Evolutionary conservation across 2,797 vertebrate species (phyloP), one percentile per base, ranked within the genome.

Genomic region (Melanotaenia nigrans): DNA sequence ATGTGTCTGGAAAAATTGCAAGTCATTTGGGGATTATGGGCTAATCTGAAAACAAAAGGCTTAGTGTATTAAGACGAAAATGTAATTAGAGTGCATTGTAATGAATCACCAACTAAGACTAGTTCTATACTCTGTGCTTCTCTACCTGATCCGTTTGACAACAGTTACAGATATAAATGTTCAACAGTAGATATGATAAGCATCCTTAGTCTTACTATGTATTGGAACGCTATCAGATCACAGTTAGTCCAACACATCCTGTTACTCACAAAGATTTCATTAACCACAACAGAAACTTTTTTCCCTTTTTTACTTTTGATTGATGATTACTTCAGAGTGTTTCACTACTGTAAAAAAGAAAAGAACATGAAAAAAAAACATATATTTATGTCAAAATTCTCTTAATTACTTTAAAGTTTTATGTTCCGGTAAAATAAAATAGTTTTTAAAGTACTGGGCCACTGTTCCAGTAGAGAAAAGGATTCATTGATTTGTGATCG

Each of bases 1-100:
- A 85, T 65, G 58, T 65, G 75, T 75, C 64, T 78, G 66, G 64
- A 74, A 85, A 84, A 86, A 75, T 13, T 68, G 18, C 20, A 56
- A 68, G 64, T 77, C 76, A 77, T 71, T 32, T 53, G 68, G 67
- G 80, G 82, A 89, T 87, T 89, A 87, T 20, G 33, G 61, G 65
- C 75, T 92, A 79, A 88, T 88, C 77, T 79, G 42, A 73, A 89
- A 88, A 85, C 83, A 89, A 87, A 89, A 84, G 66, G 61, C 67
- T 61, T 47, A 51, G 33, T 84, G 65, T 73, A 79, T 78, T 74
- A 84, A 77, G 63, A 75, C 3, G 71, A 59, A 74, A 83, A 85
- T 86, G 65, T 79, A 87, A 88, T 88, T 87, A 85, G 35, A 75
- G 65, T 55, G 49, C 58, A 74, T 83, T 59, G 8, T 57, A 58